Conservation (phyloP, 2,888 invertebrate species). For the Calliphora vomitoria region DNA sequence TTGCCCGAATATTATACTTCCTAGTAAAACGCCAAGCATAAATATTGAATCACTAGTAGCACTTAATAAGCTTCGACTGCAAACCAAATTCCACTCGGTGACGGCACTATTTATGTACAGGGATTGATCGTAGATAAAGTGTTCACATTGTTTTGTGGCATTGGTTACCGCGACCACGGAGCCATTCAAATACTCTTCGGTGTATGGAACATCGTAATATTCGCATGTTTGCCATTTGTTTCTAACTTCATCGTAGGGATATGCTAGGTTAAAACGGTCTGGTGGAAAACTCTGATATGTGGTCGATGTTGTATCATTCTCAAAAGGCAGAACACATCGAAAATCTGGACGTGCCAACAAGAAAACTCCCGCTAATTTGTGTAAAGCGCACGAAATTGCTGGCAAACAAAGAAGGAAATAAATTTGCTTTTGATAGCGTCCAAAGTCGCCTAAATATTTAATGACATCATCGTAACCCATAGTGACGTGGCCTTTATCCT, state of each 20-base stretch:
- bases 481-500: conserved; percentile 57
- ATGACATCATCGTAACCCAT: conserved; percentile 91
- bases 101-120: conserved; percentile 88
- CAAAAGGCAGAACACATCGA: conserved; percentile 87
- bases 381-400: conserved; percentile 90
- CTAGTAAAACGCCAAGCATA: conserved; percentile 90
- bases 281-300: conserved; percentile 83
- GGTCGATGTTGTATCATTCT: conserved; percentile 84
- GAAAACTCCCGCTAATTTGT: conserved; percentile 90
- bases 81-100: conserved; percentile 90
- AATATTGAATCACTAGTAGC: conserved; percentile 88
- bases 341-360: conserved; percentile 88
- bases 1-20: conserved; percentile 90
- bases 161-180: conserved; percentile 77
- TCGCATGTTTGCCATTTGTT: conserved; percentile 86
- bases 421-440: conserved; percentile 89
- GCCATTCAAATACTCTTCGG: conserved; percentile 80
- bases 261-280: conserved; percentile 85
- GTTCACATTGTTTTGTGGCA: conserved; percentile 85
- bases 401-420: conserved; percentile 89
- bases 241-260: conserved; percentile 86
- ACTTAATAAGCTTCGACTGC: conserved; percentile 87
- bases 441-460: conserved; percentile 89
- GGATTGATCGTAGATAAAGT: conserved; percentile 87
- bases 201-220: conserved; percentile 85